Percentiles rank a stretch among this genome's conserved stretches.
Evolutionary conservation across 2,888 invertebrate genomes (phyloP).

Genomic region (Rhorus exstirpatorius): DNA sequence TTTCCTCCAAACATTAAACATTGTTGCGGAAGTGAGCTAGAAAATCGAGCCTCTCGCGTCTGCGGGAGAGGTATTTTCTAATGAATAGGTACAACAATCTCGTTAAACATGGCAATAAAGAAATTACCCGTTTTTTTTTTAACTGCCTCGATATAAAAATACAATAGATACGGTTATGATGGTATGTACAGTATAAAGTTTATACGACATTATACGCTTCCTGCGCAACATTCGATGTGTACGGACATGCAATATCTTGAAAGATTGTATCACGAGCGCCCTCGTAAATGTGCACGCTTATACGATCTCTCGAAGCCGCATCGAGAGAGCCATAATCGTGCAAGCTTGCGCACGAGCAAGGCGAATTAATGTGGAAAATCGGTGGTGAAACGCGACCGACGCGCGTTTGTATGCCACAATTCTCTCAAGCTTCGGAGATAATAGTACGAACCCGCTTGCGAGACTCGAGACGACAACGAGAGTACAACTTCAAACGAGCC

Average conservation of each 20-base stretch:
- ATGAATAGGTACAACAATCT: too few species aligned
- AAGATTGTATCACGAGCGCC: conserved; percentile 33
- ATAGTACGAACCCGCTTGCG: not conserved
- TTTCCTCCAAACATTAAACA: too few species aligned
- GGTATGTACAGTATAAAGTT: too few species aligned
- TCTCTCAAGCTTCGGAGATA: conserved; percentile 27
- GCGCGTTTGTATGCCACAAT: not conserved
- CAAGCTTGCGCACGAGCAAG: conserved; percentile 19
- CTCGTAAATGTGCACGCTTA: conserved; percentile 50
- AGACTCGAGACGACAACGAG: conserved; percentile 42
- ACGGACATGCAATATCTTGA: conserved; percentile 13
- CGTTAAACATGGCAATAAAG: too few species aligned
- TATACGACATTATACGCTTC: too few species aligned
- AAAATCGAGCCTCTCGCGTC: too few species aligned
- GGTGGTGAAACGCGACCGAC: conserved; percentile 29
- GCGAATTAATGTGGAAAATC: conserved; percentile 66
- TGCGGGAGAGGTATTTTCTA: too few species aligned
- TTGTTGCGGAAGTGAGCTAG: too few species aligned
- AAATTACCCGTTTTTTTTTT: too few species aligned
- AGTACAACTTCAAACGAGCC: conserved; percentile 8
- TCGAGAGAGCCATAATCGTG: conserved; percentile 19
- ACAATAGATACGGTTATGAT: too few species aligned
- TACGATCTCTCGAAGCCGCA: conserved; percentile 40
- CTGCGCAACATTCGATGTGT: conserved; percentile 13
- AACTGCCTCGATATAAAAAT: too few species aligned